A percentile compares a stretch with the other conserved stretches of the same genome.
Conservation (phyloP, 1,140 invertebrate species). For the Scylla paramamosain region DNA sequence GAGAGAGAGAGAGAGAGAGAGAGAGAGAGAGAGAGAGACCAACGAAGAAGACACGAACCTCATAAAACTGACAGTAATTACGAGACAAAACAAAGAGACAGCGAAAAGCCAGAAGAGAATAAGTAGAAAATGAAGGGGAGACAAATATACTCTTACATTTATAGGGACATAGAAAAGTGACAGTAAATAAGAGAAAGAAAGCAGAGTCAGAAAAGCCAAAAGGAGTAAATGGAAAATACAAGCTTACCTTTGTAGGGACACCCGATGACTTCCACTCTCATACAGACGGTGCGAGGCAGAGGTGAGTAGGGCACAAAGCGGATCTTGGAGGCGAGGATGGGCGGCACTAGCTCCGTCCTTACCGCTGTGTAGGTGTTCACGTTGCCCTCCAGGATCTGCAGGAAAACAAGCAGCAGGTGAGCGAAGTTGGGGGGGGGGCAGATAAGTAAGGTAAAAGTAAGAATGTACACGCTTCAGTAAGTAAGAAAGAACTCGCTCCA, state of each 20-base stretch:
- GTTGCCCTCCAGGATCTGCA: conserved; percentile 92
- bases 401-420: conserved; percentile 78
- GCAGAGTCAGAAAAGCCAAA: background rate
- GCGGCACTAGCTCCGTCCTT: conserved; percentile 88
- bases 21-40: too few relatives aligned
- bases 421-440: conserved; percentile 27
- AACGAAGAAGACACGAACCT: too few relatives aligned
- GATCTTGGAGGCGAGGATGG: conserved; percentile 91
- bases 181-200: background rate
- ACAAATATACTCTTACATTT: too few relatives aligned
- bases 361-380: conserved; percentile 92
- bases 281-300: conserved; percentile 93
- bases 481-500: background rate
- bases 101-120: too few relatives aligned
- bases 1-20: background rate
- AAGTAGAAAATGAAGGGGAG: background rate
- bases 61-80: too few relatives aligned
- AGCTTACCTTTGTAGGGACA: conserved; percentile 91
- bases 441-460: background rate
- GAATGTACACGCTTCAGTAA: background rate
- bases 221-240: background rate
- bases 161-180: background rate
- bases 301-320: conserved; percentile 93
- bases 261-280: conserved; percentile 94
- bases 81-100: conserved; percentile 24